Evolutionary conservation across 1,140 invertebrate genomes (phyloP).

Genomic region (Mamestra configurata): DNA sequence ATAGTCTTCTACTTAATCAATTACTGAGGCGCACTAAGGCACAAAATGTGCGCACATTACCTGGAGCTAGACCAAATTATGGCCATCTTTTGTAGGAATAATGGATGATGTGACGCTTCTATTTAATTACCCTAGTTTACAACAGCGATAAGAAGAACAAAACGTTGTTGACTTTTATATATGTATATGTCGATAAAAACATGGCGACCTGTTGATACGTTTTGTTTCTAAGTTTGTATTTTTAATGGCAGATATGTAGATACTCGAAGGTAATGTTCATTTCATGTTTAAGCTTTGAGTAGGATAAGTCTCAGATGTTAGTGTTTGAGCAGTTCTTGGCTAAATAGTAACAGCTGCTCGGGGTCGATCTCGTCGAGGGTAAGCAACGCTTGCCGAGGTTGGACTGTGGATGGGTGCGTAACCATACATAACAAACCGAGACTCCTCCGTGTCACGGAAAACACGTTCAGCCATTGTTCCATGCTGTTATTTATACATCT

Average conservation of each 20-base stretch:
- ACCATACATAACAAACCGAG: too few relatives aligned
- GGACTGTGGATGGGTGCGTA: too few relatives aligned
- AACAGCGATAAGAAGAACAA: neutral
- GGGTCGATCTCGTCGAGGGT: too few relatives aligned
- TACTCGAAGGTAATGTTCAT: too few relatives aligned
- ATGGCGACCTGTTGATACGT: neutral
- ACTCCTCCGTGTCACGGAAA: too few relatives aligned
- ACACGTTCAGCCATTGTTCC: too few relatives aligned
- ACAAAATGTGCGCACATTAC: constrained; percentile 8
- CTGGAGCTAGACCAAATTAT: neutral
- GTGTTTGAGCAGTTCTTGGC: too few relatives aligned
- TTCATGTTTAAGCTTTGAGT: neutral
- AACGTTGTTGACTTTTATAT: neutral
- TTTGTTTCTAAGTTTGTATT: neutral
- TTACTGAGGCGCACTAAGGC: constrained; percentile 8
- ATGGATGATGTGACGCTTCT: neutral
- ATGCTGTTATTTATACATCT: too few relatives aligned
- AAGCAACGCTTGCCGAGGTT: too few relatives aligned
- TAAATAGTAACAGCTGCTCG: too few relatives aligned
- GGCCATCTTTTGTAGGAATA: neutral
- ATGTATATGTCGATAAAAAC: neutral
- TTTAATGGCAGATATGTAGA: neutral
- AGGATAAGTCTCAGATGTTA: neutral
- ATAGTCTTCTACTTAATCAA: constrained; percentile 16
- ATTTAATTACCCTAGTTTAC: neutral